Conservation (phyloP, 2,797 vertebrate genomes). For the Chloroceryle inda region DNA sequence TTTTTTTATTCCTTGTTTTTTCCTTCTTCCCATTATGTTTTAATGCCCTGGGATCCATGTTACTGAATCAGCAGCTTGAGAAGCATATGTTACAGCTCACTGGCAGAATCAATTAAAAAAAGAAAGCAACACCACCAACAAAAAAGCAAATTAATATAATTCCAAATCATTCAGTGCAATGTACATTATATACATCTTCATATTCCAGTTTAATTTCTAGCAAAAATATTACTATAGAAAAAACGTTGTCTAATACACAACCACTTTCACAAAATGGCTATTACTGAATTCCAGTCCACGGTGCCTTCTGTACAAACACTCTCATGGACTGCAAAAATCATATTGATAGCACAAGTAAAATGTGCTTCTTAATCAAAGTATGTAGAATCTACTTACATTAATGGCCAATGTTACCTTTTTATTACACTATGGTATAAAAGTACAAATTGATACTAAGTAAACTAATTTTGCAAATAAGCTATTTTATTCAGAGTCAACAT, state of each 20-base stretch:
- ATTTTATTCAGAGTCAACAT: slow-evolving; percentile 14
- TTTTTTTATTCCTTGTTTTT: neutral
- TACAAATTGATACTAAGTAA: slow-evolving; percentile 54
- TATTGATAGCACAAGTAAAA: slow-evolving; percentile 26
- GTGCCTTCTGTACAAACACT: neutral
- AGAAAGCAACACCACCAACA: slow-evolving; percentile 2
- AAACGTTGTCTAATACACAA: neutral
- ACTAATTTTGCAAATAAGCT: slow-evolving; percentile 54
- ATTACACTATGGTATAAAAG: slow-evolving; percentile 40
- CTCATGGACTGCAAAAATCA: neutral
- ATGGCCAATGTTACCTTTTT: slow-evolving; percentile 20
- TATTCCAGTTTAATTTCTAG: slow-evolving; percentile 56
- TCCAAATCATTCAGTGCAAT: slow-evolving; percentile 43
- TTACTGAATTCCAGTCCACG: neutral
- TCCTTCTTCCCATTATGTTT: slow-evolving; percentile 15
- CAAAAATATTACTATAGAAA: neutral
- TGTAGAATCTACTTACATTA: neutral
- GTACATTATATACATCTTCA: slow-evolving; percentile 34
- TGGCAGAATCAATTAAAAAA: slow-evolving; percentile 47
- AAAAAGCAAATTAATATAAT: slow-evolving; percentile 16
- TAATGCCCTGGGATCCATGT: slow-evolving; percentile 25
- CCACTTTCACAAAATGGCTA: neutral
- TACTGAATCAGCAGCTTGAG: slow-evolving; percentile 55
- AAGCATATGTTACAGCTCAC: slow-evolving; percentile 38
- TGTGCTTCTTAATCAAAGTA: slow-evolving; percentile 46